A percentile compares a stretch with the other conserved stretches of the same genome.
Conservation (phyloP, 2,113 vertebrate species). For the Corythaixoides concolor region DNA sequence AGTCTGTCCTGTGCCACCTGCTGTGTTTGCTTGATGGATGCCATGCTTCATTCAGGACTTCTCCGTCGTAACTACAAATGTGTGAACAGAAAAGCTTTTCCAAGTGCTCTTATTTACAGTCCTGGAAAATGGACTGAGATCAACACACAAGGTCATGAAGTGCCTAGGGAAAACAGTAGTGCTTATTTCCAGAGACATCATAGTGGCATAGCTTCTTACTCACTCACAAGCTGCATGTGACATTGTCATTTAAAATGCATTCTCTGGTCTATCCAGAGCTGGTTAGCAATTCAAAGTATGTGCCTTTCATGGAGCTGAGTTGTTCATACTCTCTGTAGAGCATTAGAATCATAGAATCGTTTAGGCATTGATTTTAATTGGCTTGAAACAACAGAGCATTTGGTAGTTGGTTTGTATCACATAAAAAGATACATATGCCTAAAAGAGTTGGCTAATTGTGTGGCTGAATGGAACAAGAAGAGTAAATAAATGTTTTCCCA, state of each 20-base stretch:
- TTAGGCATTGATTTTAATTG: background rate
- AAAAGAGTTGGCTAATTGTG: background rate
- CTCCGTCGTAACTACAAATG: conserved; percentile 45
- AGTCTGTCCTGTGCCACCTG: conserved; percentile 38
- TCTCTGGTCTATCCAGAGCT: conserved; percentile 30
- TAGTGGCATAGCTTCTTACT: conserved; percentile 46
- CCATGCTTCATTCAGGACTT: conserved; percentile 53
- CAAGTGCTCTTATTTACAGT: conserved; percentile 67
- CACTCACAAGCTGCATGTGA: conserved; percentile 45
- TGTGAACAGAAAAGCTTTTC: conserved; percentile 64
- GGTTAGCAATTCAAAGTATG: conserved; percentile 9
- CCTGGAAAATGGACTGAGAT: conserved; percentile 54
- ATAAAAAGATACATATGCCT: conserved; percentile 10
- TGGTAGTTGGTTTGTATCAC: conserved; percentile 52
- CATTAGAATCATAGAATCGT: background rate
- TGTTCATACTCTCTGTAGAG: background rate
- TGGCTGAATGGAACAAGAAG: background rate
- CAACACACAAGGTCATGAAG: conserved; percentile 59
- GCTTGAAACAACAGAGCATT: background rate
- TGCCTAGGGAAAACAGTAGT: conserved; percentile 45
- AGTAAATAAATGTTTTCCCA: background rate
- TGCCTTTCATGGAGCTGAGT: background rate
- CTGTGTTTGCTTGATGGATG: conserved; percentile 43
- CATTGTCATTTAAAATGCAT: conserved; percentile 52
- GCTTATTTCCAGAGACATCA: conserved; percentile 47